Evolutionary conservation across 2,888 invertebrate genomes (phyloP).

Genomic region (Ormyrus rosae): DNA sequence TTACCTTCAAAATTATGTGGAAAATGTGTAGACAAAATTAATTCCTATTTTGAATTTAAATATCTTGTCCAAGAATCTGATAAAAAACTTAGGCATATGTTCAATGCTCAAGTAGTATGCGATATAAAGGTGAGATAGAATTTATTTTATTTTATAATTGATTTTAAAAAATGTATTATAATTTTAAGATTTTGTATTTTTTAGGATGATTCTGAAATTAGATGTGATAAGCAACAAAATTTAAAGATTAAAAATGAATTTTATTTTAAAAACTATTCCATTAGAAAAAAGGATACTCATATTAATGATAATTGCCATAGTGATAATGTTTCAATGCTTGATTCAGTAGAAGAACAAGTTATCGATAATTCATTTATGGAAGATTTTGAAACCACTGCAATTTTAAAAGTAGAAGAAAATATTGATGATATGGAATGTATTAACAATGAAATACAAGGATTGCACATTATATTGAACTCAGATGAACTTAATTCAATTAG

Average conservation of each 20-base stretch:
- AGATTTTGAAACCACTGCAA: conserved; percentile 26
- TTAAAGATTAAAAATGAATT: too few relatives aligned
- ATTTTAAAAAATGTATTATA: conserved; percentile 1
- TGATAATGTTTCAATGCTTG: background rate
- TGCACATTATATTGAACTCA: conserved; percentile 23
- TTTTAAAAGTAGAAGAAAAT: conserved; percentile 21
- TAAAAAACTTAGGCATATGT: conserved; percentile 68
- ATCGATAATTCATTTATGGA: background rate
- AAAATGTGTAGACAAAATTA: conserved; percentile 70
- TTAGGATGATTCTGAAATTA: conserved; percentile 23
- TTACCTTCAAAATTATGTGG: conserved; percentile 70
- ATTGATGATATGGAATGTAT: background rate
- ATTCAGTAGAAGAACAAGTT: conserved; percentile 1
- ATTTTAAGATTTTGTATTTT: conserved; percentile 1
- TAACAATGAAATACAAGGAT: conserved; percentile 11
- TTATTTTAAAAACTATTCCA: background rate
- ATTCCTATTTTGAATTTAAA: conserved; percentile 70
- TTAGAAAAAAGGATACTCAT: background rate
- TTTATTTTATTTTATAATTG: background rate
- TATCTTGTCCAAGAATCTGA: conserved; percentile 70
- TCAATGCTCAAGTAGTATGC: conserved; percentile 57
- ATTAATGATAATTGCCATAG: background rate
- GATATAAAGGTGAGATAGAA: conserved; percentile 19
- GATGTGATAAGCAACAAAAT: background rate
- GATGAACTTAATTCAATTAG: conserved; percentile 17